Base-by-base conservation (phyloP, 2,888 invertebrate species). In the Pyrocoelia pectoralis region DNA sequence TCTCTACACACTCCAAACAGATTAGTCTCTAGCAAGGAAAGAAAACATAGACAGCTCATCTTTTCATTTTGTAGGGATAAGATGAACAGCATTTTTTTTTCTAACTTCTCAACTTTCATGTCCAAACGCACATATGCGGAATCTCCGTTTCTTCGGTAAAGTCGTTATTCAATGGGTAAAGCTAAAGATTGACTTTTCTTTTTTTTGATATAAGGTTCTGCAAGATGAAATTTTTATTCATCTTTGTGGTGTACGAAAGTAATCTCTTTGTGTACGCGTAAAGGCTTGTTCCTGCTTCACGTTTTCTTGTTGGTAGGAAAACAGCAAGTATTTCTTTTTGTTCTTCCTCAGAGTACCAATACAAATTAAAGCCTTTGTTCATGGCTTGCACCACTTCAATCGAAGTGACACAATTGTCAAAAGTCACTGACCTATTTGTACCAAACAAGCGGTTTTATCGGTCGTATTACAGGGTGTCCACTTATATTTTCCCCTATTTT, bases 231-330 rank as follows among this genome's bases (percentile, higher is more conserved):
- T 38, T 2, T n/a, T 38, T 8, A 12, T 38, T 2, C 12, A 8
- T 12, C 38, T n/a, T n/a, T n/a, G n/a, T n/a, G 10, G n/a, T 15
- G 15, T 14, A 13, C 13, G 43, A 73, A 50, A 10, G 68, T 71
- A 4, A 56, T 51, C 13, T 69, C 61, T 33, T 68, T 46, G 68
- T 67, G 59, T 68, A 68, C 4, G 70, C 68, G 61, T 73, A 74
- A 3, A 69, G 18, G 66, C 55, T n/a, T 13, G 43, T 49, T 17
- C 56, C 60, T 19, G 15, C 28, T 29, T 53, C 48, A 6, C 43
- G 33, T 56, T 59, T 66, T 18, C 57, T 19, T 13, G 58, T 50
- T 18, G 38, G 24, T 24, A 24, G 40, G 52, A 74, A 74, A 43
- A 67, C 68, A 12, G 19, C 5, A 24, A 71, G 73, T 40, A 73